Percentiles rank a stretch among this genome's conserved stretches.
Evolutionary conservation across 2,113 vertebrate species (phyloP).

Genomic region (Gallinago paraguaiae): DNA sequence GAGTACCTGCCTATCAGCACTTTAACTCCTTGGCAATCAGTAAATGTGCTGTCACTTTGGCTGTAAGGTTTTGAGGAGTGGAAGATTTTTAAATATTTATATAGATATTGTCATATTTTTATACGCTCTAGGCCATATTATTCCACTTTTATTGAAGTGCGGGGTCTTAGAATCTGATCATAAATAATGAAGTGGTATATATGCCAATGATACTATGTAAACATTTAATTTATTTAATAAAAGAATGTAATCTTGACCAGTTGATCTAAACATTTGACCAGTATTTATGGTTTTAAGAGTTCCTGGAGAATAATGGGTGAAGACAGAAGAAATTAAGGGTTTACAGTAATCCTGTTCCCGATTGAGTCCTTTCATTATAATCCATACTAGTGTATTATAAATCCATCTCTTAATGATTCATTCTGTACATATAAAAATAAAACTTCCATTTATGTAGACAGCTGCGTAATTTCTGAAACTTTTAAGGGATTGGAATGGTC

Average conservation of each 20-base stretch:
- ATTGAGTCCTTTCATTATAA: background rate
- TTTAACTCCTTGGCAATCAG: background rate
- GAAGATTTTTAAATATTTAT: background rate
- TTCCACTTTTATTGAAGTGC: background rate
- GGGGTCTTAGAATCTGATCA: background rate
- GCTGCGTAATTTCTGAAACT: constrained; percentile 39
- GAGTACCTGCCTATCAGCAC: background rate
- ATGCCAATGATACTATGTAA: background rate
- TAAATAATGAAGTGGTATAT: background rate
- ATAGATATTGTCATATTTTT: background rate
- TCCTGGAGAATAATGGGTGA: background rate
- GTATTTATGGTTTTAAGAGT: background rate
- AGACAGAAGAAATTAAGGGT: background rate
- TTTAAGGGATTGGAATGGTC: constrained; percentile 49
- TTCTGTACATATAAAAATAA: background rate
- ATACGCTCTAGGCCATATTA: background rate
- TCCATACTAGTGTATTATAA: background rate
- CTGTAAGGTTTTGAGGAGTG: background rate
- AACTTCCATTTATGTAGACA: constrained; percentile 1
- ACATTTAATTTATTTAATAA: background rate
- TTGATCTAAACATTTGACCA: background rate
- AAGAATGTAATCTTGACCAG: background rate
- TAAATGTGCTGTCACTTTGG: background rate
- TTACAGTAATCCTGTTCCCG: background rate
- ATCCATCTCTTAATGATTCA: background rate